Base-by-base conservation (phyloP, 2,888 invertebrate species). In the Sipha maydis region DNA sequence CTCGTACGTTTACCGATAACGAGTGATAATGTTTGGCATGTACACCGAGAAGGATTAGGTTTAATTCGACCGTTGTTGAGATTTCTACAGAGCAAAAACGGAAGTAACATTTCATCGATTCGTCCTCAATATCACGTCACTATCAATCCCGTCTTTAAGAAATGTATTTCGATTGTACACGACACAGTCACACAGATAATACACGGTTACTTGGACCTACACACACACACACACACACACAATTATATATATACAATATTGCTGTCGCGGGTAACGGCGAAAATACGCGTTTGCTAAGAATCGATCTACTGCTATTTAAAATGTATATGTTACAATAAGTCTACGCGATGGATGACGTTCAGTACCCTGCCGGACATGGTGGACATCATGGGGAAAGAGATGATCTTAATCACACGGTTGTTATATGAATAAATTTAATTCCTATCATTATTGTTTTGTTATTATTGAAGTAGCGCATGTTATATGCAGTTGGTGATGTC, bases 401-500 rank as follows among this genome's bases (percentile, higher is more conserved):
- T n/a, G 25, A 67, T 67, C n/a, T 11, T 9, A n/a, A 67, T 48
- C 61, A 25, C 61, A 25, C 61, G 61, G 7, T 61, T 25, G 14
- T 71, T 17, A 28, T 69, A 31, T 17, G 11, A 17, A 28, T 0
- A 14, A 34, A 28, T 31, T 17, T 9, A 31, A 28, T 28, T 11
- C 8, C 11, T 69, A 7, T 28, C 17, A 14, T 31, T 28, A 31
- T 71, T 25, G 28, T 28, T 28, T 71, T 71, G 28, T 31, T 71
- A 17, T 71, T 73, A 34, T 41, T 73, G 19, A 38, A 21, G 31
- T 14, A 48, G 48, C 14, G 1, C 5, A 25, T 21, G 5, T 88
- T 67, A 88, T 61, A 88, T 67, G 31, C 88, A 88, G 67, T 88
- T 82, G 1, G 88, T 88, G n/a, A 88, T 28, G 48, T 76, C 88